phyloP scores from a whole-genome alignment of 2,113 vertebrate species.

The Mormyrus lacerda region DNA sequence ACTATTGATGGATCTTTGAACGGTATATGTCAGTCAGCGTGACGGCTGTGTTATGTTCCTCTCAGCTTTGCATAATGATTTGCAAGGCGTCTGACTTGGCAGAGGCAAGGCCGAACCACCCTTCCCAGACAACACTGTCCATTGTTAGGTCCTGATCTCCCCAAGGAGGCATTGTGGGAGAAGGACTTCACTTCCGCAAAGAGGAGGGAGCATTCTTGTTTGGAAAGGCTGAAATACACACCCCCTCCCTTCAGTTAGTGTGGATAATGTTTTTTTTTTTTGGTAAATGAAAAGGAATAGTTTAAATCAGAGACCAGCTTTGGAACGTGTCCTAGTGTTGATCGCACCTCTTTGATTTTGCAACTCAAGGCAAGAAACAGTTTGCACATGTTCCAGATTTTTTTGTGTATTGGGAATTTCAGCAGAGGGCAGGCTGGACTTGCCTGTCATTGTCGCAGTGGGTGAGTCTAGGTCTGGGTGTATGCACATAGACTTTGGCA shows the following conservation, averaged over 20 bases:
- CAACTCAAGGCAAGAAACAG: background rate
- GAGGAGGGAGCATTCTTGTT: slow-evolving; percentile 51
- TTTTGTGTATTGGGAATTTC: background rate
- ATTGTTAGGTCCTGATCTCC: slow-evolving; percentile 47
- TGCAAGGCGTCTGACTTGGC: slow-evolving; percentile 24
- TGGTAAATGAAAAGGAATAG: background rate
- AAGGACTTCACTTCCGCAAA: slow-evolving; percentile 41
- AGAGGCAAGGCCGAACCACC: slow-evolving; percentile 31
- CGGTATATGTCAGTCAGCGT: background rate
- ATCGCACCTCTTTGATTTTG: background rate
- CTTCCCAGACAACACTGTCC: slow-evolving; percentile 47
- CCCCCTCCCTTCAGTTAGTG: slow-evolving; percentile 39
- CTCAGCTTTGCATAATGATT: slow-evolving; percentile 14
- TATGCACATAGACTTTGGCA: background rate
- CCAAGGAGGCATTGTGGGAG: slow-evolving; percentile 39
- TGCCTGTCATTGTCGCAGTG: background rate
- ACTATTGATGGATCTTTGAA: background rate
- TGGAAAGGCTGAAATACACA: slow-evolving; percentile 30
- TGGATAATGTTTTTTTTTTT: background rate
- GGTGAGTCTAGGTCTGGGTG: background rate
- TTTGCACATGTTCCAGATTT: background rate
- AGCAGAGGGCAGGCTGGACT: background rate
- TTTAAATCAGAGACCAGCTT: background rate
- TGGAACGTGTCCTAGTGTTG: background rate
- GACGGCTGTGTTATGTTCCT: slow-evolving; percentile 24